Base-by-base conservation (phyloP, 1,140 invertebrate genomes). In the Physella acuta region DNA sequence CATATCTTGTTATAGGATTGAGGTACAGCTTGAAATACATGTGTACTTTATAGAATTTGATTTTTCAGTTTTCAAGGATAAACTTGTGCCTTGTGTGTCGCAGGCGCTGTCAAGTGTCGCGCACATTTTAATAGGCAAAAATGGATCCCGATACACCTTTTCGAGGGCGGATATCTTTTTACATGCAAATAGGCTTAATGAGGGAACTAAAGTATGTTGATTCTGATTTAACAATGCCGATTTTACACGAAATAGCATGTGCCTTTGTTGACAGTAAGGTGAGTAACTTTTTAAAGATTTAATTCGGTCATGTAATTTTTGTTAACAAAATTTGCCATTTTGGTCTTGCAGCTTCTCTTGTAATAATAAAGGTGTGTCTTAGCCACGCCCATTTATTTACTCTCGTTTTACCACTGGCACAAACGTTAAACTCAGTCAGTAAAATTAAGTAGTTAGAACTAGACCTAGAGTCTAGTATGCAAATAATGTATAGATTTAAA, bases 221-320 rank as follows among this genome's bases (percentile, higher is more conserved):
- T 63, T 89, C 90, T 74, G 88, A 90, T 59, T 87, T 97, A 71
- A 97, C 93, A 74, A 88, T 98, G 56, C 93, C 93, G 82, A 90
- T 91, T 68, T 89, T 98, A 69, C 97, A 97, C 86, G 94, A 97
- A 78, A 88, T 94, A 75, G 95, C 95, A 55, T 95, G 93, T 86
- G 92, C 95, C 79, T 98, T 98, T 86, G 93, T 98, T 73, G 93
- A 95, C 81, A 90, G 89, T 75, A 97, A 97, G 89, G 93, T 94
- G 87, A 87, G 86, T 74, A 20, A 34, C 33, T 3, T 11, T 56
- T 56, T n/a, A 58, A 2, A 26, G 28, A 61, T 44, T 20, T 44
- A 44, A 20, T 11, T 44, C 20, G 20, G 39, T 11, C 8, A 11
- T 44, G 20, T 8, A 44, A 11, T 44, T 44, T 44, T 8, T 44